Evolutionary conservation across 37 sponge, comb jelly and placozoan genomes (phyloP).

Genomic region (Geodia barretti): DNA sequence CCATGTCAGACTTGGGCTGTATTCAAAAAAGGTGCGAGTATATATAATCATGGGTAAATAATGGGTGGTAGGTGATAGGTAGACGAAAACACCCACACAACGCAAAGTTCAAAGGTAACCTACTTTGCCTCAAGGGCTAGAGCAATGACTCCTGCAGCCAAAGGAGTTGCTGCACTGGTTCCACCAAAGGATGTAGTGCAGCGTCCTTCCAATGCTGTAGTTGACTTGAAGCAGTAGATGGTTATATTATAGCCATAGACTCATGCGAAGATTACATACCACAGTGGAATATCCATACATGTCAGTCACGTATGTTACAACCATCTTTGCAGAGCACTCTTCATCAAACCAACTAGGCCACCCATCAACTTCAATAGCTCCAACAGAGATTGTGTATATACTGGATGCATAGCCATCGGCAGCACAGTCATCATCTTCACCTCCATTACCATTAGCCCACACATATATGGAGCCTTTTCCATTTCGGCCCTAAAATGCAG

Average conservation of each 20-base stretch:
- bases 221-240: constrained; percentile 14
- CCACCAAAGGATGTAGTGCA: constrained; percentile 49
- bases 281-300: not conserved
- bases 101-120: constrained; percentile 1
- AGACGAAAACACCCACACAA: too few relatives aligned
- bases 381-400: constrained; percentile 86
- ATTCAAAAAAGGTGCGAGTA: not conserved
- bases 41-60: not conserved
- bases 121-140: constrained; percentile 87
- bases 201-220: constrained; percentile 17
- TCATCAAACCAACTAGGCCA: constrained; percentile 82
- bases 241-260: too few relatives aligned
- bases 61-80: not conserved
- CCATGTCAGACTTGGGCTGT: constrained; percentile 73
- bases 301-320: constrained; percentile 60
- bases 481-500: constrained; percentile 78
- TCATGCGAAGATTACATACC: too few relatives aligned
- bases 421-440: constrained; percentile 78
- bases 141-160: constrained; percentile 65
- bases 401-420: constrained; percentile 92
- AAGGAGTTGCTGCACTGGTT: constrained; percentile 70
- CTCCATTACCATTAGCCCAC: constrained; percentile 97
- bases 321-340: constrained; percentile 81
- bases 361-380: constrained; percentile 71
- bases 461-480: constrained; percentile 89